phyloP scores from a whole-genome alignment of 37 sponge, comb jelly and placozoan genomes.

The Dysidea cf. avara region DNA sequence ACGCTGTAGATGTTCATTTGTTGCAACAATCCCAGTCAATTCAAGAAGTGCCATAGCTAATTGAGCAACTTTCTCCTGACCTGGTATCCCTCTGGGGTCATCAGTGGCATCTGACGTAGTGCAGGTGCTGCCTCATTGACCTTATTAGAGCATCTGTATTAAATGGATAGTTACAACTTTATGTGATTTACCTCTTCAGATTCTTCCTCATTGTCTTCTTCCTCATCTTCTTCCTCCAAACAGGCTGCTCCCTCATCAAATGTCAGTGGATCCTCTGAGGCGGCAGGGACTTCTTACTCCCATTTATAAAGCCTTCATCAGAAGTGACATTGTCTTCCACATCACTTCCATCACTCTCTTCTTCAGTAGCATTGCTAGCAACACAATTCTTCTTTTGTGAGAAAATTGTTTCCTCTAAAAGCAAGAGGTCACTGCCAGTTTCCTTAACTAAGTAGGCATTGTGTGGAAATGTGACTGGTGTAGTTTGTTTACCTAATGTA shows the following conservation, averaged over 20 bases:
- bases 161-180: no score
- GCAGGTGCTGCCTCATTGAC: background rate
- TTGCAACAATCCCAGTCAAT: slow-evolving; percentile 8
- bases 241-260: background rate
- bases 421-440: background rate
- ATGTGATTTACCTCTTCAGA: background rate
- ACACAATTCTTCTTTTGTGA: no score
- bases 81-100: slow-evolving; percentile 6
- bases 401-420: no score
- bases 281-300: no score
- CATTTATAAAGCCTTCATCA: slow-evolving; percentile 35
- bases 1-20: background rate
- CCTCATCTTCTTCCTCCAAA: background rate
- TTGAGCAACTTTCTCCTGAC: slow-evolving; percentile 31
- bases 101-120: background rate
- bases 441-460: slow-evolving; percentile 17
- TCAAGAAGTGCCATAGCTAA: slow-evolving; percentile 17
- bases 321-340: no score
- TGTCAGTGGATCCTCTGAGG: no score
- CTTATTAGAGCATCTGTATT: no score
- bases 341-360: no score
- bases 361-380: no score
- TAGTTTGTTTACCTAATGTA: no score
- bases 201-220: slow-evolving; percentile 2
- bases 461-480: no score